phyloP scores from a whole-genome alignment of 2,888 invertebrate species.

The Dasysyrphus albostriatus region DNA sequence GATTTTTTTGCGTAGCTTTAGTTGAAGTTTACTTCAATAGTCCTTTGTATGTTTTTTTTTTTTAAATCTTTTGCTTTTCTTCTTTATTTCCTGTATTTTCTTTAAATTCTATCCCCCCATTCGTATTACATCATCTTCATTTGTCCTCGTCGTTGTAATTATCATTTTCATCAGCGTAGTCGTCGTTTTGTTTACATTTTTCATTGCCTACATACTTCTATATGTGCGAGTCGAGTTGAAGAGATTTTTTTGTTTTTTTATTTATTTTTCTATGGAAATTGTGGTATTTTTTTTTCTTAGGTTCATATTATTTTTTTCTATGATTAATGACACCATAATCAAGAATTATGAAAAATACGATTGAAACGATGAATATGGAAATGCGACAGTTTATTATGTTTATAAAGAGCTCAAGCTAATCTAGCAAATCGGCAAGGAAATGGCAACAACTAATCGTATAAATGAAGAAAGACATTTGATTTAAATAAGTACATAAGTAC shows the following conservation, averaged over 20 bases:
- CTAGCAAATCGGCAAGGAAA: constrained; percentile 40
- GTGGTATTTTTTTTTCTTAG: constrained; percentile 10
- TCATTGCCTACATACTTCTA: constrained; percentile 32
- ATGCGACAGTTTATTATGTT: constrained; percentile 69
- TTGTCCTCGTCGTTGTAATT: constrained; percentile 31
- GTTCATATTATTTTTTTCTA: constrained; percentile 21
- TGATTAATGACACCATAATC: constrained; percentile 72
- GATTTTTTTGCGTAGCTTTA: constrained; percentile 47
- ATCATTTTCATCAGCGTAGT: constrained; percentile 10
- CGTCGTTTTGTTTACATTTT: constrained; percentile 52
- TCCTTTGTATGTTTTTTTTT: constrained; percentile 45
- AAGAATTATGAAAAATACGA: constrained; percentile 68
- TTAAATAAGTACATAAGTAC: background rate
- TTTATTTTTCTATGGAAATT: constrained; percentile 6
- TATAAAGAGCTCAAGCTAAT: constrained; percentile 65
- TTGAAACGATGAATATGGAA: constrained; percentile 71
- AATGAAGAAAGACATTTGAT: constrained; percentile 14
- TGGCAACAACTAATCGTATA: constrained; percentile 31
- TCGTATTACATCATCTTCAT: constrained; percentile 31
- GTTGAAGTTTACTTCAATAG: constrained; percentile 68
- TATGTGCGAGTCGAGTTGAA: constrained; percentile 25
- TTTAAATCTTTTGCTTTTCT: constrained; percentile 16
- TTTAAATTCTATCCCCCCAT: constrained; percentile 8
- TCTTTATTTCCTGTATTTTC: constrained; percentile 64
- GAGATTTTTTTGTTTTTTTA: constrained; percentile 23